Base-by-base conservation (phyloP, 2,888 invertebrate species). In the Drosophila tanythrix region DNA sequence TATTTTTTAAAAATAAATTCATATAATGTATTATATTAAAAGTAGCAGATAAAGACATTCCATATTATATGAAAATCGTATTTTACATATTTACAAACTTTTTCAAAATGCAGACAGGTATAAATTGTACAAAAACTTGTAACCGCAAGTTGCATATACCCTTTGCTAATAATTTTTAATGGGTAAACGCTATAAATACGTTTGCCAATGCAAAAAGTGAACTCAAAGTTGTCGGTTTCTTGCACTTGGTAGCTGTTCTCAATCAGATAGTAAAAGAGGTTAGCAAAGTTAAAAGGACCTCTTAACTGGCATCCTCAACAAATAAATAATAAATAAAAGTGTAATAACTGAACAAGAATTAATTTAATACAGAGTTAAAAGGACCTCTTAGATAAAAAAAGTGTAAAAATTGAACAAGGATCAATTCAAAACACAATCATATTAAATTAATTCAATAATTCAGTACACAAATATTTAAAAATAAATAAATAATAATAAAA, bases 171-270 rank as follows among this genome's bases (percentile, higher is more conserved):
- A 0, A n/a, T 27, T 38, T 25, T 11, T 18, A 25, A 31, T n/a
- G 46, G 25, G 46, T 56, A 31, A 18, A 8, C n/a, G 21, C 11
- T 68, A 67, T 79, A 57, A 27, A 65, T 55, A 70, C 59, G 31
- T 46, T 48, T 46, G 21, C 21, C 51, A 31, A 10, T 63, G 31
- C 64, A 74, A 21, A 40, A 63, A 57, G 62, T 33, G 2, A 13
- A 25, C 53, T 38, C 35, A 56, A 75, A 69, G 57, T 76, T 35
- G 57, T 43, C 21, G 33, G 18, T 69, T 69, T 53, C 56, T 43
- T 33, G 38, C 43, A 31, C 38, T 29, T 27, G 48, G 18, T 36
- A 43, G 48, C 66, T 64, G 63, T 59, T 48, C 38, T 35, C 35
- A 53, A 51, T 53, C 40, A 59, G 35, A 65, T 31, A 58, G 55